These are phyloP conservation scores for Streptopelia turtur DNA, from an alignment of 2,797 vertebrate species.

Conservation along the genomic window DNA sequence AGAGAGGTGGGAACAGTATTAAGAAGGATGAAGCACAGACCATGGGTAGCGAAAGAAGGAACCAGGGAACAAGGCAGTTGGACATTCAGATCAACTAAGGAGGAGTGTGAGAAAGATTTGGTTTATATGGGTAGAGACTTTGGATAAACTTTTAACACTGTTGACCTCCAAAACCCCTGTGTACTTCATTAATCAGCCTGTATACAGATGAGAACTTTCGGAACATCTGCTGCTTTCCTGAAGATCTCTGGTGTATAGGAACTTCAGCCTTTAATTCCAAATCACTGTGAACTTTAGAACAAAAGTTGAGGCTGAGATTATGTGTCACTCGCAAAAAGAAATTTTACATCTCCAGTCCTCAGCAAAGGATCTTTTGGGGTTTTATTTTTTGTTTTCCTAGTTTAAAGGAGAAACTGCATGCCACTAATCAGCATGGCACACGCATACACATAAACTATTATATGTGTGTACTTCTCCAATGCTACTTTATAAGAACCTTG, in stretches of 20 bases:
- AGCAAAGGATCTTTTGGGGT: not conserved
- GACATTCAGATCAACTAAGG: not conserved
- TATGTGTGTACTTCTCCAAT: not conserved
- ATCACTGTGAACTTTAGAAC: conserved; percentile 57
- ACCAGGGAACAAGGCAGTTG: not conserved
- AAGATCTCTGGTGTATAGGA: conserved; percentile 47
- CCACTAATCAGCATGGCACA: conserved; percentile 40
- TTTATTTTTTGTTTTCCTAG: not conserved
- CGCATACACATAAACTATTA: not conserved
- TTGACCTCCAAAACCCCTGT: conserved; percentile 62
- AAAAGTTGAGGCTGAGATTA: not conserved
- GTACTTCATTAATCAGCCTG: conserved; percentile 52
- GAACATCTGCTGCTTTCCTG: conserved; percentile 67
- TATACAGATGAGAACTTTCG: conserved; percentile 35
- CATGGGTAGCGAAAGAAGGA: not conserved
- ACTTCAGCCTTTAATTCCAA: conserved; percentile 59
- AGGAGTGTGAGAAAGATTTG: not conserved
- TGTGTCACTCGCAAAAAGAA: conserved; percentile 16
- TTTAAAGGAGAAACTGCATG: not conserved
- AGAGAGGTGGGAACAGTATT: not conserved
- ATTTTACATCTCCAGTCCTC: not conserved
- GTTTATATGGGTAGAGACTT: conserved; percentile 8
- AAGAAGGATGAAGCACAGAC: not conserved
- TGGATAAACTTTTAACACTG: conserved; percentile 46
- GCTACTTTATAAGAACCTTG: conserved; percentile 26